Base-by-base conservation (phyloP, 2,113 vertebrate genomes). In the Alethe diademata region DNA sequence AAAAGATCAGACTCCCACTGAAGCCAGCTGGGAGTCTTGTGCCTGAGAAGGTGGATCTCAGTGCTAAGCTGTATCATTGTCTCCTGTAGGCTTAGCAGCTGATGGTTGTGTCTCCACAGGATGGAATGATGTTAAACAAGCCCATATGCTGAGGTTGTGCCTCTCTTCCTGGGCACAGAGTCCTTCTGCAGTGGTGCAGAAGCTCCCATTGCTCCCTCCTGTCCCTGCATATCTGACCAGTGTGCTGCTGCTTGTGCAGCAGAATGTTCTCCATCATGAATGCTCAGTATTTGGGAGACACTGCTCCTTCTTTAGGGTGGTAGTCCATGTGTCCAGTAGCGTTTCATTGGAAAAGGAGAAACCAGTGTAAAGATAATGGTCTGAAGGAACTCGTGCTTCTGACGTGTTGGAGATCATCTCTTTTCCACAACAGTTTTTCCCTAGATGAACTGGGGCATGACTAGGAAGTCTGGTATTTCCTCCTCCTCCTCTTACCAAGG, bases 201-300 rank as follows among this genome's bases (percentile, higher is more conserved):
- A 76, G 24, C 24, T 87, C 29, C 76, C 62, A 45, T 24, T 45
- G 66, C 53, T 72, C 62, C 75, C 33, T 36, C 12, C 50, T 47
- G 22, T 18, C 38, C 4, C 0, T 13, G 33, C 35, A 8, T 0
- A 0, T 57, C 60, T 35, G 19, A 56, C 58, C 58, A 36, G 4
- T 5, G 1, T 56, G 79, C 80, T 86, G 43, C 81, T 36, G 64
- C 67, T 19, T 20, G 51, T 14, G 60, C 24, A 9, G 78, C 54
- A 56, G 51, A 58, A 42, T 3, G 43, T 8, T 58, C 42, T 60
- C 57, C 42, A 8, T 36, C 51, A 38, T 8, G 4, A 61, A 16
- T 19, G 16, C 45, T 61, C 23, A 9, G 42, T 19, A 2, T 38
- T 69, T 33, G 48, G 62, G 65, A 79, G 45, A 38, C 26, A 6